phyloP scores from a whole-genome alignment of 2,888 invertebrate genomes.

The Tinea semifulvella region DNA sequence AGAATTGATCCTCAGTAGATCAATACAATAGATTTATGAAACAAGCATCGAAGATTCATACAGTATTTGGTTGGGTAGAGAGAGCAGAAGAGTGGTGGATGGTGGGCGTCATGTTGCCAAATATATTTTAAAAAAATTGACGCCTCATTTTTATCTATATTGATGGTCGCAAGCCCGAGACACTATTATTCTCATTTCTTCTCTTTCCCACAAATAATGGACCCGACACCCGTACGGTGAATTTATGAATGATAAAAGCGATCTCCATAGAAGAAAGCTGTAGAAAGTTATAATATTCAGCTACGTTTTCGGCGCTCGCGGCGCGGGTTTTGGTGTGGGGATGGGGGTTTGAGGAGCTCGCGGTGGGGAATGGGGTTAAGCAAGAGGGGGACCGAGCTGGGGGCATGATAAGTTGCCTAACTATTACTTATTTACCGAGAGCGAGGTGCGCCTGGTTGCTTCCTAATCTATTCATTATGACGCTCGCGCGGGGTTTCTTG shows the following conservation, averaged over 20 bases:
- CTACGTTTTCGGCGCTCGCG: constrained; percentile 15
- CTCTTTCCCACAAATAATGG: too few species aligned
- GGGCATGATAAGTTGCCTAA: constrained; percentile 40
- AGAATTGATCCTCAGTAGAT: too few species aligned
- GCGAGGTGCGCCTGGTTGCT: constrained; percentile 14
- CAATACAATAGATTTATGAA: too few species aligned
- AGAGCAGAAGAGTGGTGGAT: too few species aligned
- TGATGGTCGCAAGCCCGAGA: too few species aligned
- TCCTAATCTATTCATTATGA: constrained; percentile 15
- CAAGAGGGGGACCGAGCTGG: constrained; percentile 13
- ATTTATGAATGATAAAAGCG: neutral
- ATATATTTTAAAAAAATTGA: too few species aligned
- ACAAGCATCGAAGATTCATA: too few species aligned
- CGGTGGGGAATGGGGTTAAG: constrained; percentile 1
- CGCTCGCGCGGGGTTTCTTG: constrained; percentile 2
- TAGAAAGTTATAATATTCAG: constrained; percentile 15
- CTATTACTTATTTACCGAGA: constrained; percentile 48
- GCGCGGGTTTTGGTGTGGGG: constrained; percentile 6
- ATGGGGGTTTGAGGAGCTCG: neutral
- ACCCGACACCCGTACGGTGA: too few species aligned
- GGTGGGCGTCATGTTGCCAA: too few species aligned
- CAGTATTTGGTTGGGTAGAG: too few species aligned
- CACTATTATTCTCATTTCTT: too few species aligned
- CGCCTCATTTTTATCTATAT: too few species aligned
- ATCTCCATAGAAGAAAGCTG: neutral